phyloP scores from a whole-genome alignment of 2,797 vertebrate genomes.

The Peromyscus eremicus region DNA sequence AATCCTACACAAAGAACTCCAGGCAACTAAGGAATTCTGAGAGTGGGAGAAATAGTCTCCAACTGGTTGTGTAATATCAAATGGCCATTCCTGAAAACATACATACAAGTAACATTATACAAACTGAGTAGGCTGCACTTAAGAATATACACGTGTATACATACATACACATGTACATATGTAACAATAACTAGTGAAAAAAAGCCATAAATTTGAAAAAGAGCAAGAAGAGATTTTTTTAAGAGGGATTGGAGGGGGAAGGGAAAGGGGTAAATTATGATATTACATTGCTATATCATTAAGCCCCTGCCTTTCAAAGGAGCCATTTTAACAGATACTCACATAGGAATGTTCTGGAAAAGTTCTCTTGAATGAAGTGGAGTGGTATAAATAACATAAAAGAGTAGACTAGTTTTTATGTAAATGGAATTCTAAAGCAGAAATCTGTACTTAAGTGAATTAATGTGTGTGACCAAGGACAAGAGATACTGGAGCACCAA shows the following conservation, averaged over 20 bases:
- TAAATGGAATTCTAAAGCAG: conserved; percentile 29
- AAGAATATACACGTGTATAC: neutral
- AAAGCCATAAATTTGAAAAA: neutral
- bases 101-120: neutral
- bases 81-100: neutral
- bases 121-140: neutral
- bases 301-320: neutral
- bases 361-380: neutral
- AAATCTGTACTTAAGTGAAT: neutral
- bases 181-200: neutral
- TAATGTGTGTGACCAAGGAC: neutral
- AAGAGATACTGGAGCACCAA: neutral
- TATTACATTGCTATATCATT: neutral
- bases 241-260: neutral
- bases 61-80: neutral
- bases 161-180: neutral
- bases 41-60: neutral
- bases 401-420: neutral
- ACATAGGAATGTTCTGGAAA: neutral
- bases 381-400: conserved; percentile 2
- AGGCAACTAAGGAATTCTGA: neutral
- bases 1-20: neutral
- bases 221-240: neutral
- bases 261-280: neutral
- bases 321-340: neutral